Evolutionary conservation across 2,888 invertebrate genomes (phyloP), one percentile per base, ranked within the genome.

Genomic region (Ormyrus labotus): DNA sequence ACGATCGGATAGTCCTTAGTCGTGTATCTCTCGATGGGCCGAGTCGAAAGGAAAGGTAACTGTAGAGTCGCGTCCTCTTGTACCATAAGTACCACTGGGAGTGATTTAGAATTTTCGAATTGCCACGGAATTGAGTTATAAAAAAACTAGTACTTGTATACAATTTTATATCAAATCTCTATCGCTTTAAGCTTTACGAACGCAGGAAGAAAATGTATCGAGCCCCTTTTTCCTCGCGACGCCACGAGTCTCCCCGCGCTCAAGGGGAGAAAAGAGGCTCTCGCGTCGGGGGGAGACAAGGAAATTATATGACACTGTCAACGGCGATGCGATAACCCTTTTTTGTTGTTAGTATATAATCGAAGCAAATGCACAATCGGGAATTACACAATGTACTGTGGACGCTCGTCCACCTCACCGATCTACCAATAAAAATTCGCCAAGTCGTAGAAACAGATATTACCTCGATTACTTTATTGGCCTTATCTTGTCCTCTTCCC

Each of bases 371-470:
- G 70, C 67, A 73, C 72, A 77, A 77, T 87, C 84, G 85, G 86
- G 86, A 87, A 87, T 87, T 86, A 86, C 86, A 87, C 87, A 88
- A 87, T 88, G 89, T 88, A 88, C 85, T 85, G 85, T 86, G 84
- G 85, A 86, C 48, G 64, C 61, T 64, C 79, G 80, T 84, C 86
- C 87, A 86, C 85, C 85, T 51, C 73, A 84, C 84, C 86, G 85
- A 87, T 86, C 87, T 86, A 87, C 86, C 87, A 89, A 89, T 87
- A 83, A 83, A 89, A 89, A 87, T 89, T 88, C 86, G 86, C 87
- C 87, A 86, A 89, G 86, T 88, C 89, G 88, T 88, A 87, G 87
- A 81, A 65, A 79, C 55, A 65, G 9, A 50, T 53, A 45, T 8
- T 2, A 51, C 11, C 63, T 73, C 11, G 57, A 72, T 76, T 79